Evolutionary conservation across 2,113 vertebrate species (phyloP).

Genomic region (Gymnobelideus leadbeateri): DNA sequence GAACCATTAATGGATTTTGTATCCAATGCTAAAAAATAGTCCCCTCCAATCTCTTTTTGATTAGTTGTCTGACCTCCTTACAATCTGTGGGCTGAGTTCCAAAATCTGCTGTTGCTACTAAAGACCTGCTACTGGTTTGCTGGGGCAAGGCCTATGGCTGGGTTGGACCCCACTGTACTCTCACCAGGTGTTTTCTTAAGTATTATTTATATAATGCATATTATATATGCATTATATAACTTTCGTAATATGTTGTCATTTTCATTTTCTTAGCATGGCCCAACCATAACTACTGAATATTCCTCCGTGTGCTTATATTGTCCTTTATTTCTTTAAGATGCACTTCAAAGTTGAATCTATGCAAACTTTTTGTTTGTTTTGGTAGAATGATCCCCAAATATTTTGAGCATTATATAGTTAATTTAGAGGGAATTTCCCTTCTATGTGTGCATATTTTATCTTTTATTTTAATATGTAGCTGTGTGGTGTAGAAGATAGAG

Average conservation of each 20-base stretch:
- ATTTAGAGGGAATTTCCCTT: neutral
- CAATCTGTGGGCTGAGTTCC: too few species aligned
- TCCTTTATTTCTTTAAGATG: neutral
- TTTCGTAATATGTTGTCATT: neutral
- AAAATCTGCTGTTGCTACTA: too few species aligned
- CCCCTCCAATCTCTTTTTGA: too few species aligned
- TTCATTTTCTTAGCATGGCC: neutral
- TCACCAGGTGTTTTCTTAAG: too few species aligned
- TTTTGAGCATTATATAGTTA: neutral
- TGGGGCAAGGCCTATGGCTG: too few species aligned
- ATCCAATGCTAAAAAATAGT: too few species aligned
- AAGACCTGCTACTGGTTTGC: too few species aligned
- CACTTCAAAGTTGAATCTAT: neutral
- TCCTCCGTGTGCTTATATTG: neutral
- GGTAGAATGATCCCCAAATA: neutral
- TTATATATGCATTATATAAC: too few species aligned
- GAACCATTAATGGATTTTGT: too few species aligned
- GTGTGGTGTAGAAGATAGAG: neutral
- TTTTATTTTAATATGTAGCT: neutral
- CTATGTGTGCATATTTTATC: neutral
- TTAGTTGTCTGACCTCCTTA: too few species aligned
- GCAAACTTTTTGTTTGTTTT: neutral
- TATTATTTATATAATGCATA: too few species aligned
- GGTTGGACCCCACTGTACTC: too few species aligned
- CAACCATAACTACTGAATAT: neutral